Evolutionary conservation across 1,140 invertebrate genomes (phyloP), one percentile per base, ranked within the genome.

Genomic region (Cotesia vestalis): DNA sequence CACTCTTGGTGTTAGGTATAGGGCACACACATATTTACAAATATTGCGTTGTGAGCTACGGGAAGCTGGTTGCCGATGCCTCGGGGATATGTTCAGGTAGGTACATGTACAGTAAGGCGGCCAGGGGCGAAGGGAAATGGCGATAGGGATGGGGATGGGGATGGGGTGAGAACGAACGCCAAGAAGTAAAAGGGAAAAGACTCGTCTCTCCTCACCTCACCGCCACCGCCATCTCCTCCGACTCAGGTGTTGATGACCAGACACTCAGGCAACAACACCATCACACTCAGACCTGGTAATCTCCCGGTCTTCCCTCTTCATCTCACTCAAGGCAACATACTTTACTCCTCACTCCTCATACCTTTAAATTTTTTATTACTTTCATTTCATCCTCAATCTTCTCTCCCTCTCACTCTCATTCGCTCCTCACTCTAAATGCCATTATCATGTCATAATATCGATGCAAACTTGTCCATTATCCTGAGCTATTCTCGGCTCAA

Each of bases 221-320:
- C 27, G 1, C 27, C 40, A 46, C 40, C 40, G 6, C 78, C 76
- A 76, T 80, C 76, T 80, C 78, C 80, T 74, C 77, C 76, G 78
- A 77, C 80, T 84, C 80, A 81, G 83, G 83, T 84, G 83, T 83
- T 84, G 83, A 83, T 84, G 83, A 84, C 79, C 82, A 84, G 83
- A 84, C 83, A 82, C 78, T 76, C 74, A 79, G 79, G 78, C 79
- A 77, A 78, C 77, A 59, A 63, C 74, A 66, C 63, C 61, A 77
- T 57, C 62, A 66, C 60, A 14, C 64, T 63, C 35, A 60, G 46
- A 70, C 55, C 46, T 12, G 36, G 11, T 35, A 20, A 40, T 40
- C 20, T 55, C 38, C 5, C 17, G 51, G n/a, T 67, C 40, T 67
- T 53, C 38, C 52, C 57, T 57, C 52, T 57, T 68, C 27, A 55